Conservation (phyloP, 2,113 vertebrate genomes). For the Chlorodrepanis virens region DNA sequence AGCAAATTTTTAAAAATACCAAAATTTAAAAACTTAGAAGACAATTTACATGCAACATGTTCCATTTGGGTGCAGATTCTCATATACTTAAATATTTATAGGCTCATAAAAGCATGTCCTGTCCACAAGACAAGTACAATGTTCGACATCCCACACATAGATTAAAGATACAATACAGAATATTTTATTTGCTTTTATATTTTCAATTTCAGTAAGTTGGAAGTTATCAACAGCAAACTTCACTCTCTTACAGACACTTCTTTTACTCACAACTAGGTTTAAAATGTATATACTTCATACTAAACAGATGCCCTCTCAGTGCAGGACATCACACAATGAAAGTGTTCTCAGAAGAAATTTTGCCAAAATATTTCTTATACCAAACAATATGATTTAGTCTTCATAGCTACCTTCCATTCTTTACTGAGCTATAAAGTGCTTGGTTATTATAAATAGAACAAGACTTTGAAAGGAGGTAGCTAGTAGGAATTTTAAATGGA, state of each 20-base stretch:
- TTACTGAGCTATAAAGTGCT: slow-evolving; percentile 18
- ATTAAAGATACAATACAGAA: slow-evolving; percentile 24
- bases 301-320: neutral
- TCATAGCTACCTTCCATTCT: slow-evolving; percentile 29
- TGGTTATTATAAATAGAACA: slow-evolving; percentile 18
- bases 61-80: slow-evolving; percentile 24
- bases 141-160: slow-evolving; percentile 23
- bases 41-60: slow-evolving; percentile 23
- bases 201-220: slow-evolving; percentile 38
- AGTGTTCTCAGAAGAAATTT: neutral
- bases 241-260: slow-evolving; percentile 14
- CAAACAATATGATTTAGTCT: neutral
- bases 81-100: slow-evolving; percentile 10
- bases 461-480: slow-evolving; percentile 47
- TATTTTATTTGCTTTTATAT: slow-evolving; percentile 32
- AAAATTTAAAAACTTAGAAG: neutral
- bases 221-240: slow-evolving; percentile 43
- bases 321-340: neutral
- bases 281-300: neutral
- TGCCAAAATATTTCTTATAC: neutral
- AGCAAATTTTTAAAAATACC: neutral
- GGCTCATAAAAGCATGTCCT: slow-evolving; percentile 31
- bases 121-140: slow-evolving; percentile 32
- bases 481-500: neutral
- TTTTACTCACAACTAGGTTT: neutral